Base-by-base conservation (phyloP, 2,797 vertebrate species). In the Lacerta agilis region DNA sequence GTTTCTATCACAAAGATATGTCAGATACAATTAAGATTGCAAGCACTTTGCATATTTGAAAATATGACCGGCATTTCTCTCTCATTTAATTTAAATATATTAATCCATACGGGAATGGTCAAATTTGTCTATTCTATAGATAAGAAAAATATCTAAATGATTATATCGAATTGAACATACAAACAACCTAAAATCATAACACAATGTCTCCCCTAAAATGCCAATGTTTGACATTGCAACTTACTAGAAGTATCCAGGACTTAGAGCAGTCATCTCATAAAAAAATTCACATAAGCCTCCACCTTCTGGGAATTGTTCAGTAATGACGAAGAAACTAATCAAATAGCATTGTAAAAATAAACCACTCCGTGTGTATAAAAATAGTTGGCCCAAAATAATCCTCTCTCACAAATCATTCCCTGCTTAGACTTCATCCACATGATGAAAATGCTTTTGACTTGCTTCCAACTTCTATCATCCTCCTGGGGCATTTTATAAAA, bases 391-490 rank as follows among this genome's bases (percentile, higher is more conserved):
- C 43, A 73, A 88, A 89, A 75, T 43, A 55, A 61, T 91, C 1
- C 2, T 85, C 88, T 94, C 64, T 75, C 49, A 36, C 64, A 77
- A 83, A 61, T 0, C 83, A 8, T 0, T 73, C n/a, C 45, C 49
- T 86, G 75, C 84, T 33, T 91, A 84, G 77, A 88, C 87, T 3
- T 66, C 2, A 38, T 41, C 13, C 29, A 29, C 75, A 49, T 55
- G 72, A 82, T 87, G 72, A 87, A 87, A 77, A 77, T 49, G 15
- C 33, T 45, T 86, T n/a, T 79, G 77, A 77, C 73, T 69, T n/a
- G 3, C 5, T 69, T 4, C 61, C 0, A 0, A 5, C 73, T 92
- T 89, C 2, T 86, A 88, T 81, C 79, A 2, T 0, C 29, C 17
- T 83, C 83, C 1, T 36, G 27, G 86, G 61, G 77, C 18, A 10